Evolutionary conservation across 2,113 vertebrate species (phyloP).

Genomic region (Menura novaehollandiae): DNA sequence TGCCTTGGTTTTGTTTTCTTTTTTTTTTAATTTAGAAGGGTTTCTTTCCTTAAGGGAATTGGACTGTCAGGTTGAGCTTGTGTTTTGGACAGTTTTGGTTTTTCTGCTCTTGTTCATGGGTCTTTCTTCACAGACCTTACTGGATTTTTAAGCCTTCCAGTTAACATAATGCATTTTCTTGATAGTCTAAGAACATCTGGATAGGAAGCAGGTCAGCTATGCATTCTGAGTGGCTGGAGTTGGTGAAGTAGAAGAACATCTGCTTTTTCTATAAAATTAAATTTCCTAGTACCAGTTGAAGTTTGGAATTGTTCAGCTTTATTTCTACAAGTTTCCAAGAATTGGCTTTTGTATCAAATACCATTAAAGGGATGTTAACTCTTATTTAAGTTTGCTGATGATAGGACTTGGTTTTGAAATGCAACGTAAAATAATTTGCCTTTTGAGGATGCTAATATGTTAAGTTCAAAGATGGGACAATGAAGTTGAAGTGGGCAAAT

Average conservation of each 20-base stretch:
- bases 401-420: not conserved
- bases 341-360: not conserved
- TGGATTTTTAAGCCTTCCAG: not conserved
- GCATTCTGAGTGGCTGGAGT: not conserved
- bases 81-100: not conserved
- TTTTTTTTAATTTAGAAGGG: not conserved
- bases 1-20: not conserved
- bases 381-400: not conserved
- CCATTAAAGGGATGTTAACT: not conserved
- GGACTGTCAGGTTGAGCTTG: not conserved
- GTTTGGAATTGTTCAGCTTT: not conserved
- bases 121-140: not conserved
- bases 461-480: not conserved
- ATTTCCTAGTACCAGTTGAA: not conserved
- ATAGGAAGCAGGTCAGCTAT: not conserved
- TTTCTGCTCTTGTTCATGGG: not conserved
- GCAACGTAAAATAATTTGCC: not conserved
- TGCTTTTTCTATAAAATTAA: conserved; percentile 11
- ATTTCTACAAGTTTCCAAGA: not conserved
- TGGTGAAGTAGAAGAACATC: not conserved
- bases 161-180: not conserved
- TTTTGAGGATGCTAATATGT: not conserved
- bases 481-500: not conserved
- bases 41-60: not conserved
- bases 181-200: not conserved